phyloP scores from a whole-genome alignment of 1,140 invertebrate species.

The Adoxophyes honmai region DNA sequence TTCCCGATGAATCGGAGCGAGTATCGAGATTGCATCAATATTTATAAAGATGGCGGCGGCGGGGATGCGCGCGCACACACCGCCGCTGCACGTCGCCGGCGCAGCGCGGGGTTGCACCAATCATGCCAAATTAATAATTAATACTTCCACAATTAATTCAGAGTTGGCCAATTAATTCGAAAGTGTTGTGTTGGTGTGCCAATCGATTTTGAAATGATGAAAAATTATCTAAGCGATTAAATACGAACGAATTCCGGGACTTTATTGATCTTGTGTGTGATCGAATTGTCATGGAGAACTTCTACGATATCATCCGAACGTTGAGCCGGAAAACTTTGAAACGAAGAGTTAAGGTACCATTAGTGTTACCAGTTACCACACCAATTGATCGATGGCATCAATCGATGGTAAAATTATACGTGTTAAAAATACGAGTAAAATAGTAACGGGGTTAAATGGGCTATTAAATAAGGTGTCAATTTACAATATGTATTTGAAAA shows the following conservation, averaged over 20 bases:
- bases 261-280: conserved; percentile 20
- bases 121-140: background rate
- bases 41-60: conserved; percentile 47
- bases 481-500: too few species aligned
- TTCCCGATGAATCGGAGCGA: conserved; percentile 58
- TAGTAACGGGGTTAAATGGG: too few species aligned
- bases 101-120: conserved; percentile 36
- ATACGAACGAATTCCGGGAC: conserved; percentile 21
- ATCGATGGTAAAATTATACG: too few species aligned
- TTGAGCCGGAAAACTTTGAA: conserved; percentile 64
- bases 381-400: too few species aligned
- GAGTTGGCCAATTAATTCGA: too few species aligned
- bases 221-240: background rate
- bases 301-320: conserved; percentile 64
- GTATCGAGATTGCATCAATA: conserved; percentile 62
- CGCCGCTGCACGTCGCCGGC: conserved; percentile 43
- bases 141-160: too few species aligned
- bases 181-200: too few species aligned
- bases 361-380: too few species aligned
- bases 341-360: conserved; percentile 54
- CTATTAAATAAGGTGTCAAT: too few species aligned
- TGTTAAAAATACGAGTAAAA: too few species aligned
- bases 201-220: too few species aligned
- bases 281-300: conserved; percentile 52
- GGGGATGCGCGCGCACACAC: conserved; percentile 39